Conservation (phyloP, 2,113 vertebrate genomes). For the Scalopus aquaticus region DNA sequence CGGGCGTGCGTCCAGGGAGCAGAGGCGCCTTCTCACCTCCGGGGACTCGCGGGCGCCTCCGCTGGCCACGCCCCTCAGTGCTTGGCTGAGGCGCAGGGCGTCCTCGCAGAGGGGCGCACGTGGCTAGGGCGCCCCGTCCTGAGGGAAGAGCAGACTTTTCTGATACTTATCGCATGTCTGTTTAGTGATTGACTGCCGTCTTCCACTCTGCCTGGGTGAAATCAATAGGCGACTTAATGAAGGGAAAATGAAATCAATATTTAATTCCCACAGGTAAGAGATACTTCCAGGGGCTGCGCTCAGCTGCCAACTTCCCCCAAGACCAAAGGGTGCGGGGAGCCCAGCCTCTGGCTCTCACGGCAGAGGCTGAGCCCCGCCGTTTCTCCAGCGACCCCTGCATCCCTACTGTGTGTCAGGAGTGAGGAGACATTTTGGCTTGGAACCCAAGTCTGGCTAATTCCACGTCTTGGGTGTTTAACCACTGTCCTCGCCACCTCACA, state of each 20-base stretch:
- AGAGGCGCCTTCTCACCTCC: too few relatives aligned
- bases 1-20: too few relatives aligned
- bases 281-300: not conserved
- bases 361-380: not conserved
- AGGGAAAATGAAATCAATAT: conserved; percentile 79
- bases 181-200: conserved; percentile 53
- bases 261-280: conserved; percentile 68
- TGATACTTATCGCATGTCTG: not conserved
- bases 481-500: not conserved
- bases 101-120: too few relatives aligned
- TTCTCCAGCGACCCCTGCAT: not conserved
- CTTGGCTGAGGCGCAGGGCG: too few relatives aligned
- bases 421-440: too few relatives aligned
- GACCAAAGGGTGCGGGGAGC: not conserved
- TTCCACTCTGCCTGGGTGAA: conserved; percentile 22
- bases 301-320: conserved; percentile 14
- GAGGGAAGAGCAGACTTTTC: not conserved
- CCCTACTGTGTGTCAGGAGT: not conserved
- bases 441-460: not conserved
- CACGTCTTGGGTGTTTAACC: not conserved
- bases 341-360: not conserved
- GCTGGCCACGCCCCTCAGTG: too few relatives aligned
- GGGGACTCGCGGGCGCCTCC: too few relatives aligned
- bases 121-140: not conserved
- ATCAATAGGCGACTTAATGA: conserved; percentile 74